Conservation (phyloP, 1,140 invertebrate species). For the Cydia splendana region DNA sequence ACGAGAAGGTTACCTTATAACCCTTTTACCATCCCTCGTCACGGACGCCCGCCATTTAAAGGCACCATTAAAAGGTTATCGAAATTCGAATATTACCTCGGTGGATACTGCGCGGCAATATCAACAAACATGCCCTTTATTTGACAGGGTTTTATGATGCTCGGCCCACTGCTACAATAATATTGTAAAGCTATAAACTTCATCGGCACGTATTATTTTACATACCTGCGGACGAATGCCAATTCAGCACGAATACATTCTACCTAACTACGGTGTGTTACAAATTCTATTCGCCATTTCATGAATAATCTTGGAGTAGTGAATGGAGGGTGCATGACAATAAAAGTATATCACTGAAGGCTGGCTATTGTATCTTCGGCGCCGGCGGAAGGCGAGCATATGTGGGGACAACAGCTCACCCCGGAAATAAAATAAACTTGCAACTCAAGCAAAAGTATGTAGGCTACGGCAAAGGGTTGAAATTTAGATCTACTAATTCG, state of each 20-base stretch:
- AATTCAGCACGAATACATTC: not conserved
- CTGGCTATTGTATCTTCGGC: slow-evolving; percentile 71
- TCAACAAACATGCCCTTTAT: slow-evolving; percentile 23
- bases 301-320: slow-evolving; percentile 57
- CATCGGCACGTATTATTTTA: slow-evolving; percentile 23
- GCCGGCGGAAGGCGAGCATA: slow-evolving; percentile 62
- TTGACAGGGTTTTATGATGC: slow-evolving; percentile 24
- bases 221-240: not conserved
- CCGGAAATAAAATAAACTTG: slow-evolving; percentile 59
- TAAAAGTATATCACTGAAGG: slow-evolving; percentile 78
- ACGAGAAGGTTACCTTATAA: slow-evolving; percentile 56
- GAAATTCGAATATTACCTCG: slow-evolving; percentile 42
- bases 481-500: not conserved
- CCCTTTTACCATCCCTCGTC: slow-evolving; percentile 50
- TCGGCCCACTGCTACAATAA: not conserved
- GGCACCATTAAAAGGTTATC: slow-evolving; percentile 43
- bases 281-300: slow-evolving; percentile 47
- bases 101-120: slow-evolving; percentile 35
- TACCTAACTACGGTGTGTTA: not conserved
- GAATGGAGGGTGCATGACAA: slow-evolving; percentile 71
- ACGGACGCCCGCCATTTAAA: slow-evolving; percentile 37
- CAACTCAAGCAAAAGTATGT: slow-evolving; percentile 13
- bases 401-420: slow-evolving; percentile 63
- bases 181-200: slow-evolving; percentile 30
- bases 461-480: not conserved